These are phyloP conservation scores for Halcyon smyrnensis DNA, from an alignment of 2,797 vertebrate species.

Conservation along the genomic window DNA sequence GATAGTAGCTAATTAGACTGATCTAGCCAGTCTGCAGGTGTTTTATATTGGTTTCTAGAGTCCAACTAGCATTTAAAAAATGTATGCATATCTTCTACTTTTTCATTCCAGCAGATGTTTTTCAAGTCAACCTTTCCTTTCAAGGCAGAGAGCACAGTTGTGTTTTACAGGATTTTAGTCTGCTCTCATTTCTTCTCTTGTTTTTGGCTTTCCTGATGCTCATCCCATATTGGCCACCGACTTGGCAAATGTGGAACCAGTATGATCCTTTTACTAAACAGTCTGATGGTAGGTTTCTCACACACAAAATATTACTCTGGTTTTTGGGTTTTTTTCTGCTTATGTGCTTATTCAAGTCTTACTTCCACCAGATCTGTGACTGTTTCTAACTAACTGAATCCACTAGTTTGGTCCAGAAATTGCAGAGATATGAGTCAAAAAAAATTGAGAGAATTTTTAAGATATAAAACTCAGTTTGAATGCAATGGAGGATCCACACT, in stretches of 20 bases:
- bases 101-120: not conserved
- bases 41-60: not conserved
- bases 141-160: not conserved
- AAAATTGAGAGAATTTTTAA: not conserved
- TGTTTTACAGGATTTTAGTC: not conserved
- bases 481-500: not conserved
- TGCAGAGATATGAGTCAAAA: not conserved
- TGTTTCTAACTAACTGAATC: not conserved
- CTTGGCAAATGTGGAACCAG: not conserved
- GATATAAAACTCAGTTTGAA: not conserved
- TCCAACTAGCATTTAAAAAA: not conserved
- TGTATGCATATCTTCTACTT: not conserved
- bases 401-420: not conserved
- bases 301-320: accelerated
- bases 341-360: not conserved
- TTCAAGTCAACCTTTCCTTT: not conserved
- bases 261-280: not conserved
- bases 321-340: not conserved
- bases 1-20: not conserved
- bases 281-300: not conserved
- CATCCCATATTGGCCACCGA: not conserved
- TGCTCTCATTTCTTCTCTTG: not conserved
- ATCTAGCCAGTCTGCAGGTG: not conserved
- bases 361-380: not conserved
- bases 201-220: not conserved